Percentiles rank a stretch among this genome's conserved stretches.
These are phyloP conservation scores for Triplophysa siluroides DNA, from an alignment of 2,113 vertebrate genomes.

Conservation along the genomic window DNA sequence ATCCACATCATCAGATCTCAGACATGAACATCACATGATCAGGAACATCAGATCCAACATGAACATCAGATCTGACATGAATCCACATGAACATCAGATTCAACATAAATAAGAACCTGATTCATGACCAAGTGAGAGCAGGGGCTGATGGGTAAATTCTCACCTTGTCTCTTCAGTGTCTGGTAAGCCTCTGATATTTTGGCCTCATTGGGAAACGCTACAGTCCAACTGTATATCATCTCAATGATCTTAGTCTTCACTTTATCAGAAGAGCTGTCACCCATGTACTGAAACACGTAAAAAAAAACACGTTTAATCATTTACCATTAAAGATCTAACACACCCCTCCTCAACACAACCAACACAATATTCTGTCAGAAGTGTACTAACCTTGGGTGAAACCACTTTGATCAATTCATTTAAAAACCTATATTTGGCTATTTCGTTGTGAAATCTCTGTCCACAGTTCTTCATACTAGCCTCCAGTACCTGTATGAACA, in stretches of 20 bases:
- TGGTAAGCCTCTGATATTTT: conserved; percentile 95
- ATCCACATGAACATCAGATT: too few relatives aligned
- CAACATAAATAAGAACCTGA: too few relatives aligned
- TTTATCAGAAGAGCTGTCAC: conserved; percentile 88
- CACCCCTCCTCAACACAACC: too few relatives aligned
- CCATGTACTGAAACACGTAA: conserved; percentile 83
- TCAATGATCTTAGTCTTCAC: conserved; percentile 93
- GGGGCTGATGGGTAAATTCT: not conserved
- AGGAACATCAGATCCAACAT: too few relatives aligned
- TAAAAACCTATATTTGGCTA: conserved; percentile 94
- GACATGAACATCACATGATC: too few relatives aligned
- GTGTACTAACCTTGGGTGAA: conserved; percentile 88
- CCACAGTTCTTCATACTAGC: conserved; percentile 99
- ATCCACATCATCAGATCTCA: too few relatives aligned
- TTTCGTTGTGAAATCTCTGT: conserved; percentile 92
- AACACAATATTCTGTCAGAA: not conserved
- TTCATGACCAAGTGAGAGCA: not conserved
- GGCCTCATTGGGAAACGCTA: conserved; percentile 87
- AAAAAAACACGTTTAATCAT: not conserved
- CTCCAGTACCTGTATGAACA: conserved; percentile 84
- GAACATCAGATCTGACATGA: too few relatives aligned
- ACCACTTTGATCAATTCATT: conserved; percentile 97
- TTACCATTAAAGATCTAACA: too few relatives aligned
- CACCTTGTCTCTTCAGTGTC: conserved; percentile 92
- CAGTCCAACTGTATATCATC: conserved; percentile 92